Percentiles rank a stretch among this genome's conserved stretches.
phyloP scores from a whole-genome alignment of 2,113 vertebrate genomes.

The Egretta garzetta region DNA sequence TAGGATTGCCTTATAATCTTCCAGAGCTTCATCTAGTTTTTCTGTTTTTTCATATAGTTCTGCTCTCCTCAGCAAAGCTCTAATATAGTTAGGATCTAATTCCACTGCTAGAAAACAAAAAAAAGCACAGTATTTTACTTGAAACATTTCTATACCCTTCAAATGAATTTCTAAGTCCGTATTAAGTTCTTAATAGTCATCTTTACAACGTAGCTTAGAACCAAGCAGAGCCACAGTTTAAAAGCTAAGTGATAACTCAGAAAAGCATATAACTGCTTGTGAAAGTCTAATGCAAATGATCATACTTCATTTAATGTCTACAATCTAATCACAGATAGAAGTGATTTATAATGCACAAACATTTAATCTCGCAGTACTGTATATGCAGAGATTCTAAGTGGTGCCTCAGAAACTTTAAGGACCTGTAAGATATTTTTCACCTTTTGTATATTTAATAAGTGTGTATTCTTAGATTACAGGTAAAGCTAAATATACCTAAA shows the following conservation, averaged over 20 bases:
- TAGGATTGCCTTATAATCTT: slow-evolving; percentile 89
- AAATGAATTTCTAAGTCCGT: background rate
- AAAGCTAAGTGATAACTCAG: background rate
- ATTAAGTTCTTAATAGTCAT: background rate
- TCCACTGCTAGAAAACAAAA: slow-evolving; percentile 79
- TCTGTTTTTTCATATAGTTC: slow-evolving; percentile 93
- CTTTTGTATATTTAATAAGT: background rate
- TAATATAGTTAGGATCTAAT: slow-evolving; percentile 87
- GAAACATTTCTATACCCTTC: background rate
- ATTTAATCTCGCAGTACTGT: background rate
- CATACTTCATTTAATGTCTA: background rate
- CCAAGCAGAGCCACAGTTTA: background rate
- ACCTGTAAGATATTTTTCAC: background rate
- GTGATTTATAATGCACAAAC: background rate
- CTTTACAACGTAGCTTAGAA: background rate
- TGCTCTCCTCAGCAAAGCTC: slow-evolving; percentile 89
- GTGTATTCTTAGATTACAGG: background rate
- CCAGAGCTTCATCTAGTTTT: slow-evolving; percentile 94
- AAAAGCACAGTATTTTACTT: background rate
- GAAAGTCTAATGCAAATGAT: background rate
- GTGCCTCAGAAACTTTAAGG: background rate
- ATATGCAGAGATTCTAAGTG: background rate
- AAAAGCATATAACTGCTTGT: background rate
- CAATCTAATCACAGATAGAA: background rate
- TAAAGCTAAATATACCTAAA: background rate